Evolutionary conservation across 2,888 invertebrate genomes (phyloP), one percentile per base, ranked within the genome.

Genomic region (Sesamia inferens): DNA sequence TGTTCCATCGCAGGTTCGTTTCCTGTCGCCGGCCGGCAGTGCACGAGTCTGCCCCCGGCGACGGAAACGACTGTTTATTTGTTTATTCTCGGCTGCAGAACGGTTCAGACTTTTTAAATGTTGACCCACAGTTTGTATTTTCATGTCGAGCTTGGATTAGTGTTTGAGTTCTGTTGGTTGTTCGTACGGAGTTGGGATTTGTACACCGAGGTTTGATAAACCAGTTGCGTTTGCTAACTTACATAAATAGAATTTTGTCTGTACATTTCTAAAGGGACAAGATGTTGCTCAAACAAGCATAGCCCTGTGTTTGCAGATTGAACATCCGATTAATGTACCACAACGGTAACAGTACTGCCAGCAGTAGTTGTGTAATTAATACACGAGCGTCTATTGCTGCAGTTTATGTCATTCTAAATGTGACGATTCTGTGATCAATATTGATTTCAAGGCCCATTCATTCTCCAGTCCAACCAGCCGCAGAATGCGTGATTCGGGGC

Each of bases 1-100:
- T 81, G 76, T 81, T 82, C 82, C 74, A 83, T 81, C 84, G 74
- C 74, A 68, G 80, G 84, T 76, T 84, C 80, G 86, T 85, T 88
- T 88, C 88, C 88, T 82, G 88, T 80, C 86, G 84, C 87, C 88
- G 87, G 80, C 78, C 63, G 69, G 42, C 59, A 14, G 42, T 31
- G 63, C 69, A 39, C 47, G 22, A 42, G 39, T 31, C 42, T n/a
- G 8, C 70, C 70, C 13, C 51, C 16, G 70, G 44, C 73, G 11
- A n/a, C 64, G 81, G 81, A 81, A 65, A 65, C 39, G 48, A 39
- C 57, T 72, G 72, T 81, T 78, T 80, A 65, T 85, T 77, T 84
- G 73, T 82, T 80, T 85, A 64, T 76, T 71, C 81, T 65, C 39
- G 47, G 63, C 22, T 83, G 61, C 68, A 55, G 57, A 67, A 66